Conservation (phyloP, 2,113 vertebrate genomes). For the Nycticebus coucang region DNA sequence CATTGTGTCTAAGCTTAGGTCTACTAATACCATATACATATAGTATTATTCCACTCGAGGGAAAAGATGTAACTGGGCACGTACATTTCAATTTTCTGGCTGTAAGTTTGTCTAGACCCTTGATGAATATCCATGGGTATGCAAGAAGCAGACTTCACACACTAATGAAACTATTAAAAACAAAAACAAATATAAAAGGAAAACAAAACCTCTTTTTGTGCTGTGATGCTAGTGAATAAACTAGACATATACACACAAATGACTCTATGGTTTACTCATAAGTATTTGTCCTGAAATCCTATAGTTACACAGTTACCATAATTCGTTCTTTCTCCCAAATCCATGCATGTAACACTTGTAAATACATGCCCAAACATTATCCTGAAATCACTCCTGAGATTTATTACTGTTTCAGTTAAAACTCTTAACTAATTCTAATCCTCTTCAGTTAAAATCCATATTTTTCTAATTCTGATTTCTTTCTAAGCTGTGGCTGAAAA, state of each 20-base stretch:
- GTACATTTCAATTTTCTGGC: constrained; percentile 50
- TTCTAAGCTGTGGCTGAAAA: not conserved
- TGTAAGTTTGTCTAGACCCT: constrained; percentile 5
- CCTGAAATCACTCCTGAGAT: constrained; percentile 6
- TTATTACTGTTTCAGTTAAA: constrained; percentile 51
- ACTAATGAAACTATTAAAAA: constrained; percentile 26
- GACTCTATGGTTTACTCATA: not conserved
- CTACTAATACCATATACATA: not conserved
- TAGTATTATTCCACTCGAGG: not conserved
- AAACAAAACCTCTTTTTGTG: not conserved
- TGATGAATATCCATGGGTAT: not conserved
- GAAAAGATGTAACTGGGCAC: constrained; percentile 18
- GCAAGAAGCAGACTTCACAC: constrained; percentile 34
- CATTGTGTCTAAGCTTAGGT: not conserved
- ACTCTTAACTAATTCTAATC: constrained; percentile 2
- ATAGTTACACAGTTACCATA: not conserved
- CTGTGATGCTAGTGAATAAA: constrained; percentile 28
- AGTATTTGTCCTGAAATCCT: not conserved
- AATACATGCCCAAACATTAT: not conserved
- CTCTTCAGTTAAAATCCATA: not conserved
- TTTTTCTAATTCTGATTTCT: constrained; percentile 35
- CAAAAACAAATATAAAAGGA: constrained; percentile 24
- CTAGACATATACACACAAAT: not conserved
- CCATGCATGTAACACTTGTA: constrained; percentile 30
- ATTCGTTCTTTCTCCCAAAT: constrained; percentile 25